Evolutionary conservation across 2,797 vertebrate species (phyloP).

Genomic region (Sebastes ruberrimus): DNA sequence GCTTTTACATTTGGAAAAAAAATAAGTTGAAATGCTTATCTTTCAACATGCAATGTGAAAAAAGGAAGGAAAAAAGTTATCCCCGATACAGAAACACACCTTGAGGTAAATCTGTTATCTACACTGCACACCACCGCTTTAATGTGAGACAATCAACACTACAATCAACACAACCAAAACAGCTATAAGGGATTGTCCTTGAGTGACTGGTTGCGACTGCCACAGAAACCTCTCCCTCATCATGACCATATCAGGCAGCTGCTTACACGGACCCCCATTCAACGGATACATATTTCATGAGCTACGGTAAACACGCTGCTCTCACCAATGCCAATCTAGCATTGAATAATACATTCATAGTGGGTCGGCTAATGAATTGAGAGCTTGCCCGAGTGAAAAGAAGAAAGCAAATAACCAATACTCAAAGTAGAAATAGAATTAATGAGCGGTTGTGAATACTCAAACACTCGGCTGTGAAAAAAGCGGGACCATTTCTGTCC

Average conservation of each 20-base stretch:
- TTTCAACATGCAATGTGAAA: constrained; percentile 40
- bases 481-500: constrained; percentile 59
- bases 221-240: constrained; percentile 62
- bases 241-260: constrained; percentile 66
- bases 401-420: constrained; percentile 80
- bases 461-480: constrained; percentile 52
- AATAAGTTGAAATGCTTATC: constrained; percentile 43
- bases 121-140: constrained; percentile 61
- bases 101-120: constrained; percentile 70
- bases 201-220: constrained; percentile 62
- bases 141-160: constrained; percentile 69
- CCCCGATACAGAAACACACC: constrained; percentile 48
- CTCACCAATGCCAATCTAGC: constrained; percentile 73
- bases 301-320: constrained; percentile 78
- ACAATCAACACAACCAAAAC: constrained; percentile 60
- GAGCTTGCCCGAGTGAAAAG: constrained; percentile 78
- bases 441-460: constrained; percentile 76
- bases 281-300: constrained; percentile 84
- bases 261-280: constrained; percentile 66
- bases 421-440: constrained; percentile 80
- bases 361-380: constrained; percentile 81
- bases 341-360: constrained; percentile 82
- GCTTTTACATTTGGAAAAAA: constrained; percentile 8
- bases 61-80: constrained; percentile 10
- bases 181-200: constrained; percentile 72